A percentile compares a stretch with the other conserved stretches of the same genome.
phyloP scores from a whole-genome alignment of 1,140 invertebrate species.

The Tigriopus japonicus region DNA sequence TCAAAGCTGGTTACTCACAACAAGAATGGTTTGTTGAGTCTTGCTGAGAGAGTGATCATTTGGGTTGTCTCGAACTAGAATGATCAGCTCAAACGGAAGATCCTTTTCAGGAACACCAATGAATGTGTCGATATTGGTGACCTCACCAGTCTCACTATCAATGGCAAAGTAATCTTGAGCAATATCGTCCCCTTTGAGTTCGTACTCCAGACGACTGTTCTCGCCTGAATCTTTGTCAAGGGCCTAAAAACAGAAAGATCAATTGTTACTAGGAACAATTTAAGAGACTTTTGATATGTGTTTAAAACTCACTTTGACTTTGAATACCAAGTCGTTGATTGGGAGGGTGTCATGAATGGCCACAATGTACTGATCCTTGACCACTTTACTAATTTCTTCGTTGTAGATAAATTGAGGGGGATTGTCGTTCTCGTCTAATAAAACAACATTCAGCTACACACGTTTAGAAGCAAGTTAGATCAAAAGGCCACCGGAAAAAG shows the following conservation, averaged over 20 bases:
- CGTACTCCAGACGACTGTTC: too few species aligned
- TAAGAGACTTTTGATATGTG: too few species aligned
- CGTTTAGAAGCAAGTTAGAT: too few species aligned
- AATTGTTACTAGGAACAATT: too few species aligned
- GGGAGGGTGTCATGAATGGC: too few species aligned
- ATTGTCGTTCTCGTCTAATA: slow-evolving; percentile 7
- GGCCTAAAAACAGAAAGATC: too few species aligned
- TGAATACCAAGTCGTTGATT: too few species aligned
- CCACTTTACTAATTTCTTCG: background rate
- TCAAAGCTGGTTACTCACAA: background rate
- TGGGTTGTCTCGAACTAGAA: background rate
- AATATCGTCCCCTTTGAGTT: too few species aligned
- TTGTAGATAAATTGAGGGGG: slow-evolving; percentile 5
- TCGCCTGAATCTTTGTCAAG: too few species aligned
- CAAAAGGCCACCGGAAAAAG: too few species aligned
- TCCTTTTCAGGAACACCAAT: background rate
- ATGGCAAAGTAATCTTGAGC: background rate
- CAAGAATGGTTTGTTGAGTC: background rate
- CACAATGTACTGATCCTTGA: background rate
- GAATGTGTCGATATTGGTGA: background rate
- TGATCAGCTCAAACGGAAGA: background rate
- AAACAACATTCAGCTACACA: background rate
- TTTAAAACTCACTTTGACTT: background rate
- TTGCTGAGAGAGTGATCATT: background rate
- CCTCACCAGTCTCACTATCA: background rate